phyloP scores from a whole-genome alignment of 2,888 invertebrate species.

The Tribolium freemani region DNA sequence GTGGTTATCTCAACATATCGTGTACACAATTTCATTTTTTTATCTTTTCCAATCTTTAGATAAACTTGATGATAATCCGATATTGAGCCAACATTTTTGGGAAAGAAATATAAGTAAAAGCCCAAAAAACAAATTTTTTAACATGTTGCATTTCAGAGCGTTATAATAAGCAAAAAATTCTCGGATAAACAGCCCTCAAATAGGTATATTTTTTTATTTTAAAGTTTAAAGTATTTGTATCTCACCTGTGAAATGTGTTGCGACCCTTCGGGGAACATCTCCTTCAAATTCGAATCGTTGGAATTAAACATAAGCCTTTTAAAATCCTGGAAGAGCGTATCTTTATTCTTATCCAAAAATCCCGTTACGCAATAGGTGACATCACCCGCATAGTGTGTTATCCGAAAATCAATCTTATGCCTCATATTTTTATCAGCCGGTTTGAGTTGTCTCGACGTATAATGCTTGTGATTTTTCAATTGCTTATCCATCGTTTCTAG shows the following conservation, averaged over 20 bases:
- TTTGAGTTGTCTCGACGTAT: slow-evolving; percentile 87
- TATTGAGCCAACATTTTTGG: too few species aligned
- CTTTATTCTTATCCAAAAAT: slow-evolving; percentile 98
- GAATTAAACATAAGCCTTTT: slow-evolving; percentile 93
- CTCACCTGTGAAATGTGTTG: slow-evolving; percentile 86
- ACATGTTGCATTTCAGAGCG: too few species aligned
- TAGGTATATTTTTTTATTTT: too few species aligned
- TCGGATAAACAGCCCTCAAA: too few species aligned
- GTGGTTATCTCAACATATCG: too few species aligned
- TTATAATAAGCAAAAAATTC: too few species aligned
- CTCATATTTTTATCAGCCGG: slow-evolving; percentile 85
- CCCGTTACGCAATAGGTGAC: slow-evolving; percentile 92
- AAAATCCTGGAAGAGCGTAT: slow-evolving; percentile 96
- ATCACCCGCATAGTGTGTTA: slow-evolving; percentile 97
- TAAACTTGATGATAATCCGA: too few species aligned
- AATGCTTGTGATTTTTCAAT: slow-evolving; percentile 88
- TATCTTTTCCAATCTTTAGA: too few species aligned
- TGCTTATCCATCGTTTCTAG: slow-evolving; percentile 95
- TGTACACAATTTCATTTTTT: too few species aligned
- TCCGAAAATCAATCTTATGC: slow-evolving; percentile 83
- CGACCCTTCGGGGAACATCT: slow-evolving; percentile 98
- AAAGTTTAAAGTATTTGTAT: too few species aligned
- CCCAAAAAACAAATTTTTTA: too few species aligned
- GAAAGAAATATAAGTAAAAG: too few species aligned
- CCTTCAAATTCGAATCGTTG: slow-evolving; percentile 79